A percentile compares a stretch with the other conserved stretches of the same genome.
Evolutionary conservation across 2,113 vertebrate species (phyloP).

Genomic region (Saguinus midas): DNA sequence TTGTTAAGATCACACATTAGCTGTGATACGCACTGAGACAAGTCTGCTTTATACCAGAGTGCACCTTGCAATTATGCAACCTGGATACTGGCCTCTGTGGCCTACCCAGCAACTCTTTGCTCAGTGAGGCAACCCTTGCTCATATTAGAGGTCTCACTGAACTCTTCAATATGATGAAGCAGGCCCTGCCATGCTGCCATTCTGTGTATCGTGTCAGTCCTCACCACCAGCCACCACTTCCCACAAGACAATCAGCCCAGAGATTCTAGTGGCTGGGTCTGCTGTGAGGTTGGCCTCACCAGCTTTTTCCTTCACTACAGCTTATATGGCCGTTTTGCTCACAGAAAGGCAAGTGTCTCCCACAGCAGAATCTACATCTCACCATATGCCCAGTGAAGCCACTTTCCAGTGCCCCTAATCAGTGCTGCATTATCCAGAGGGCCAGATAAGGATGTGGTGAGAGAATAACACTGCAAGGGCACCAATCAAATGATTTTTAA

Average conservation of each 20-base stretch:
- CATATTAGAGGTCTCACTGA: background rate
- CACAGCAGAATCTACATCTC: background rate
- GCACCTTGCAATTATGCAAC: background rate
- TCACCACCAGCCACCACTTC: background rate
- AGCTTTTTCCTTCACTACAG: background rate
- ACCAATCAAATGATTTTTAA: background rate
- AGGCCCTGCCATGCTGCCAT: background rate
- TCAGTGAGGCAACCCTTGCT: background rate
- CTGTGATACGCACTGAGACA: background rate
- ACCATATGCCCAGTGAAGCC: background rate
- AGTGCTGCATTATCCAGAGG: background rate
- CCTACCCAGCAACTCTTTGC: background rate
- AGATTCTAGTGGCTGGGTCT: background rate
- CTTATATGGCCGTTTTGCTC: background rate
- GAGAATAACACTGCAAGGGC: background rate
- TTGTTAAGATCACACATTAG: background rate
- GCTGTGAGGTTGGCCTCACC: background rate
- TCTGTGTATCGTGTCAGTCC: background rate
- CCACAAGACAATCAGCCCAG: background rate
- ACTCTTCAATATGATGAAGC: background rate
- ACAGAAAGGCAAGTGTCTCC: background rate
- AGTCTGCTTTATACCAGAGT: background rate
- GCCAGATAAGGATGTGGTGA: background rate
- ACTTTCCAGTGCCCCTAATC: background rate
- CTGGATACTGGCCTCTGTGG: background rate